Base-by-base conservation (phyloP, 2,113 vertebrate species). In the Hippopotamus amphibius region DNA sequence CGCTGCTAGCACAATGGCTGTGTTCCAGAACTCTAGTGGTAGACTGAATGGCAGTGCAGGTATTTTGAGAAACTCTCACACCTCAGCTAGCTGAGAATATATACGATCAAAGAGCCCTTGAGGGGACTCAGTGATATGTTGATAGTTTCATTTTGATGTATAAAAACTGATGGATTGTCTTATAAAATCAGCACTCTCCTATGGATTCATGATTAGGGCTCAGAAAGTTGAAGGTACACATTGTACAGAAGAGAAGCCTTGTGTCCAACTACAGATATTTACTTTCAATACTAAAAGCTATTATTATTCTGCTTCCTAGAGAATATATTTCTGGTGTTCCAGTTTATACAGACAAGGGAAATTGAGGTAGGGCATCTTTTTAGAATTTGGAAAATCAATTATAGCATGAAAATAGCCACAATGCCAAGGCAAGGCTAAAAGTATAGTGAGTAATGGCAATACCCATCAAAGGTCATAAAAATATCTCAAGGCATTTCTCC, bases 1-100 rank as follows among this genome's bases (percentile, higher is more conserved):
- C 8, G 0, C 87, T 43, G 30, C 41, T 37, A 10, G 68, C 30
- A n/a, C 55, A 1, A 3, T 87, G 93, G 63, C 97, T 79, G n/a
- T 17, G 1, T 76, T 95, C 88, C 74, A 94, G 81, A 48, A 59
- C 63, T 87, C 88, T n/a, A 21, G 30, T 80, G 82, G 43, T 46
- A 94, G 80, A 79, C 80, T 11, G 80, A 63, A 86, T 22, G 93
- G 69, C 57, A n/a, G 17, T 13, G 68, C 68, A 94, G 88, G 79
- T 87, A 88, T 97, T 97, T 93, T 68, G 96, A 94, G 93, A 96
- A 80, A 94, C 30, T 74, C 37, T 83, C 82, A 74, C 50, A 65
- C 37, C 57, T 97, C 69, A 30, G 68, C 68, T 63, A 79, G 61
- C 19, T 80, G 50, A 95, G 80, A 87, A 87, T 21, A 55, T 48